Evolutionary conservation across 1,140 invertebrate species (phyloP).

Genomic region (Aphis craccivora): DNA sequence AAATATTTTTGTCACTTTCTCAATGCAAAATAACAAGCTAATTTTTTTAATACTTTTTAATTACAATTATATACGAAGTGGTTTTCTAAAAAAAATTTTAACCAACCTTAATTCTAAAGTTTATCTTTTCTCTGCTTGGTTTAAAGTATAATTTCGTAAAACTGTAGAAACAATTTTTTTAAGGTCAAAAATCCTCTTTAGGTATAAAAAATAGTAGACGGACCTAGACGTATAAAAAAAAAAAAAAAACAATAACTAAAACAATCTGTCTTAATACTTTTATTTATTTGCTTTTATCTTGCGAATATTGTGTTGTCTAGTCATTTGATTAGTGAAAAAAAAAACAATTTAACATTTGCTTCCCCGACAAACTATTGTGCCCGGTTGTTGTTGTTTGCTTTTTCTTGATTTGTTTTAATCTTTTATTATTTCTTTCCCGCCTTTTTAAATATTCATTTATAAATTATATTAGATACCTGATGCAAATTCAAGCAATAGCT

Average conservation of each 20-base stretch:
- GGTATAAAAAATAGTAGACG: neutral
- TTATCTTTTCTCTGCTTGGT: neutral
- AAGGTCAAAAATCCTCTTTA: neutral
- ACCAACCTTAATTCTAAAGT: neutral
- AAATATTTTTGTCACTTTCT: neutral
- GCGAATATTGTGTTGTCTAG: neutral
- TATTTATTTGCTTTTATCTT: constrained; percentile 31
- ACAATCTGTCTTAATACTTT: constrained; percentile 41
- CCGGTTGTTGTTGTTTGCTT: neutral
- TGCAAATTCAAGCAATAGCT: neutral
- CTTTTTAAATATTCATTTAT: neutral
- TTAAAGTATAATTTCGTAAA: neutral
- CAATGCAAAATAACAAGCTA: neutral
- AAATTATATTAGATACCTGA: neutral
- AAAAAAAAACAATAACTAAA: neutral
- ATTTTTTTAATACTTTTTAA: neutral
- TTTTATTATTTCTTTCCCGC: neutral
- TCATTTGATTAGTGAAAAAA: constrained; percentile 35
- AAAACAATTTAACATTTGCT: neutral
- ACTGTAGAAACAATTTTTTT: neutral
- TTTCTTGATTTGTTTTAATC: neutral
- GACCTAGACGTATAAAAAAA: neutral
- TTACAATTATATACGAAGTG: neutral
- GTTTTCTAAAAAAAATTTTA: neutral
- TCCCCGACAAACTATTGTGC: neutral